phyloP scores from a whole-genome alignment of 2,888 invertebrate species.

The Silvanus unidentatus region DNA sequence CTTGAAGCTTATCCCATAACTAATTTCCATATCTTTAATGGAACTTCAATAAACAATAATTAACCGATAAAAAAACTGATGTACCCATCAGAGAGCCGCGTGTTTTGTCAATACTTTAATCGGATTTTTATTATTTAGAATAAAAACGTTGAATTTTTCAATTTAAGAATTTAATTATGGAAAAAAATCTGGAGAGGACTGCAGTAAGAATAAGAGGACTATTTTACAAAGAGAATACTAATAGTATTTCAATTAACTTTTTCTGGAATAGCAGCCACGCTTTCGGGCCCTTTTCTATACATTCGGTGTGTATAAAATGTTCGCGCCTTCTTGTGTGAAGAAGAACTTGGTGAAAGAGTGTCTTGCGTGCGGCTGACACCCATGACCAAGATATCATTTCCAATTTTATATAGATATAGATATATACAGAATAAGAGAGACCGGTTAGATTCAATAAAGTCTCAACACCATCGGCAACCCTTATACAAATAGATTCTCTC shows the following conservation, averaged over 20 bases:
- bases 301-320: not conserved
- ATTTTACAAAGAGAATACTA: conserved; percentile 40
- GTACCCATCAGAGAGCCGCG: not conserved
- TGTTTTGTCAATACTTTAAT: conserved; percentile 14
- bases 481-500: conserved; percentile 29
- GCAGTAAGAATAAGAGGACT: conserved; percentile 24
- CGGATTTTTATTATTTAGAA: conserved; percentile 13
- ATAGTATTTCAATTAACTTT: conserved; percentile 44
- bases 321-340: conserved; percentile 11
- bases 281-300: conserved; percentile 10
- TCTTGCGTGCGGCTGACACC: conserved; percentile 40
- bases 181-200: conserved; percentile 34
- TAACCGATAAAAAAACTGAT: conserved; percentile 6
- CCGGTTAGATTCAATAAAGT: conserved; percentile 42
- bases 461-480: conserved; percentile 45
- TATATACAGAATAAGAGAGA: conserved; percentile 6
- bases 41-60: no score
- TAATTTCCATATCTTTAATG: no score
- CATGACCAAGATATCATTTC: conserved; percentile 43
- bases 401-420: conserved; percentile 35
- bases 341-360: conserved; percentile 42
- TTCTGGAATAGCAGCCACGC: conserved; percentile 16
- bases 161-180: conserved; percentile 40
- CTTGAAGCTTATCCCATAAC: no score
- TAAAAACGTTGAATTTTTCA: conserved; percentile 29